Percentiles rank a stretch among this genome's conserved stretches.
phyloP scores from a whole-genome alignment of 2,888 invertebrate species.

The Candidula unifasciata region DNA sequence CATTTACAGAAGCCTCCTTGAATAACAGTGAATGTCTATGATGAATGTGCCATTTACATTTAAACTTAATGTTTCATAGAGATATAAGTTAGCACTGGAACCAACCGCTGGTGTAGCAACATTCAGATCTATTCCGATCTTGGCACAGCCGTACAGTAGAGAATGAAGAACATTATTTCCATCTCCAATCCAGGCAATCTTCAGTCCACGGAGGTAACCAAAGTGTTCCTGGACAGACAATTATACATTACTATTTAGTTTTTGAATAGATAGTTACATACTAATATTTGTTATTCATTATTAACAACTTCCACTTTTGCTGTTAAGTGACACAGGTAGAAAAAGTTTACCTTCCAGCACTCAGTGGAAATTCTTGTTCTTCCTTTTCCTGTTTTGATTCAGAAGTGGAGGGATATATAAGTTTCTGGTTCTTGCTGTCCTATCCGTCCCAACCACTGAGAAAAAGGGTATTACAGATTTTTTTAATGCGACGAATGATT shows the following conservation, averaged over 20 bases:
- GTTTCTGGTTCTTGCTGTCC: no score
- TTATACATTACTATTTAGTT: background rate
- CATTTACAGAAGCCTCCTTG: background rate
- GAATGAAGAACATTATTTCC: constrained; percentile 71
- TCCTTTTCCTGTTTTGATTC: no score
- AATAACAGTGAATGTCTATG: background rate
- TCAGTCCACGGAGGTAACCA: constrained; percentile 64
- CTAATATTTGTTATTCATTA: no score
- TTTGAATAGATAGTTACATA: no score
- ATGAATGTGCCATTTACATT: background rate
- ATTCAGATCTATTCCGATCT: constrained; percentile 67
- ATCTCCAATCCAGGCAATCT: constrained; percentile 70
- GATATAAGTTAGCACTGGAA: background rate
- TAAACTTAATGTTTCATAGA: background rate
- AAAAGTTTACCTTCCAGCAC: no score
- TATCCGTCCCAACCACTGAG: no score
- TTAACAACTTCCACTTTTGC: no score
- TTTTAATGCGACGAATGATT: no score
- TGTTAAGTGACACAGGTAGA: no score
- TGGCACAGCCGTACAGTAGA: constrained; percentile 68
- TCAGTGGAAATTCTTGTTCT: no score
- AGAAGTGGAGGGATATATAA: no score
- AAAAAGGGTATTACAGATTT: no score
- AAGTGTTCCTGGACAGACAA: constrained; percentile 65
- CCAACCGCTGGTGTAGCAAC: constrained; percentile 66